phyloP scores from a whole-genome alignment of 1,140 invertebrate genomes.

The Drosophila persimilis region DNA sequence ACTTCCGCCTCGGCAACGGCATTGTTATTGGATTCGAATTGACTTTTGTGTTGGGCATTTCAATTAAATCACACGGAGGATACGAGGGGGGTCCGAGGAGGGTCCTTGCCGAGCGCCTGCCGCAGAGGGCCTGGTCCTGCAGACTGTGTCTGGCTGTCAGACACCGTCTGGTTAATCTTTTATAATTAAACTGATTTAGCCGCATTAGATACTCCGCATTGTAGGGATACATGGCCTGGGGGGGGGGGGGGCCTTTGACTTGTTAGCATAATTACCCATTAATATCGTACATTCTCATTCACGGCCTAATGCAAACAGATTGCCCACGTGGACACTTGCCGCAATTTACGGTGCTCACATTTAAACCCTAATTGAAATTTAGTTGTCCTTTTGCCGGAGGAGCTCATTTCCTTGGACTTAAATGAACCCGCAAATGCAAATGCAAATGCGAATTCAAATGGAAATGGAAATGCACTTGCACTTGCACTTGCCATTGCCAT shows the following conservation, averaged over 20 bases:
- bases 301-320: conserved; percentile 64
- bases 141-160: conserved; percentile 21
- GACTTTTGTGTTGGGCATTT: conserved; percentile 68
- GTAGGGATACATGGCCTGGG: background rate
- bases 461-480: conserved; percentile 1
- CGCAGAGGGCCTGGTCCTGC: too few species aligned
- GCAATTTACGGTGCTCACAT: conserved; percentile 63
- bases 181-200: conserved; percentile 78
- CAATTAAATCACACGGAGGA: conserved; percentile 55
- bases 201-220: conserved; percentile 22
- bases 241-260: conserved; percentile 54
- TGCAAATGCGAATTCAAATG: too few species aligned
- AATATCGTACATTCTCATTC: conserved; percentile 78
- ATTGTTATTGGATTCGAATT: conserved; percentile 78
- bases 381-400: conserved; percentile 37
- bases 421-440: conserved; percentile 29
- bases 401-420: conserved; percentile 21
- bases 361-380: conserved; percentile 76
- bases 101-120: too few species aligned
- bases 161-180: conserved; percentile 67
- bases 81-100: background rate
- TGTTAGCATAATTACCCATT: conserved; percentile 78
- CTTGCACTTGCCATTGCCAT: background rate
- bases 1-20: conserved; percentile 51
- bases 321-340: conserved; percentile 46